Evolutionary conservation across 2,797 vertebrate species (phyloP).

Genomic region (Phaenicophaeus curvirostris): DNA sequence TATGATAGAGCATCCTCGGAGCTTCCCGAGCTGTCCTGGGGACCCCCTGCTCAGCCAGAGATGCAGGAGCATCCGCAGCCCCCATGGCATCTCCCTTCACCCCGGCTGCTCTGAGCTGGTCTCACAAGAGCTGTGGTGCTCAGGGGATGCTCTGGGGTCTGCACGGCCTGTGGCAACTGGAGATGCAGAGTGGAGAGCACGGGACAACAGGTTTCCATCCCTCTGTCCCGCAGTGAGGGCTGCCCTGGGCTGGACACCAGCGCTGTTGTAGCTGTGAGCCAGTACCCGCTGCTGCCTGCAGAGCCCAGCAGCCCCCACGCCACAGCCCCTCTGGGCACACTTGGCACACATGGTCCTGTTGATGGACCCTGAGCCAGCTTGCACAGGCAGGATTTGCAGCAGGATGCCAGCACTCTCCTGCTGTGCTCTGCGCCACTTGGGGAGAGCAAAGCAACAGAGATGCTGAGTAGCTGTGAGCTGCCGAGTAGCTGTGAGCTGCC

Average conservation of each 20-base stretch:
- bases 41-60: background rate
- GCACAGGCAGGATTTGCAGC: too few relatives aligned
- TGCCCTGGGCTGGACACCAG: background rate
- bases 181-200: background rate
- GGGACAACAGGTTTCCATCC: too few relatives aligned
- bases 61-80: too few relatives aligned
- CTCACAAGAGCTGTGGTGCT: background rate
- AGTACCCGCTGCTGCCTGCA: background rate
- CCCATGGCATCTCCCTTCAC: fast-evolving
- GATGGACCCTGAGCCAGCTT: too few relatives aligned
- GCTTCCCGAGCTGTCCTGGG: background rate
- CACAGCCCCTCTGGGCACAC: background rate
- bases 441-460: too few relatives aligned
- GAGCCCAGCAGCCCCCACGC: background rate
- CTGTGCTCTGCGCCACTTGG: background rate
- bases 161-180: fast-evolving
- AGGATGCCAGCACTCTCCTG: background rate
- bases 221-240: background rate
- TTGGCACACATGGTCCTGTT: fast-evolving
- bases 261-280: background rate
- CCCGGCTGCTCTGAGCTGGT: too few relatives aligned
- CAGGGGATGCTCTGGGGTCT: background rate
- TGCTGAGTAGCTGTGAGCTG: too few relatives aligned
- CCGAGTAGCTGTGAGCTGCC: too few relatives aligned
- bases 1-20: background rate